Conservation (phyloP, 2,113 vertebrate genomes). For the Mobula hypostoma region DNA sequence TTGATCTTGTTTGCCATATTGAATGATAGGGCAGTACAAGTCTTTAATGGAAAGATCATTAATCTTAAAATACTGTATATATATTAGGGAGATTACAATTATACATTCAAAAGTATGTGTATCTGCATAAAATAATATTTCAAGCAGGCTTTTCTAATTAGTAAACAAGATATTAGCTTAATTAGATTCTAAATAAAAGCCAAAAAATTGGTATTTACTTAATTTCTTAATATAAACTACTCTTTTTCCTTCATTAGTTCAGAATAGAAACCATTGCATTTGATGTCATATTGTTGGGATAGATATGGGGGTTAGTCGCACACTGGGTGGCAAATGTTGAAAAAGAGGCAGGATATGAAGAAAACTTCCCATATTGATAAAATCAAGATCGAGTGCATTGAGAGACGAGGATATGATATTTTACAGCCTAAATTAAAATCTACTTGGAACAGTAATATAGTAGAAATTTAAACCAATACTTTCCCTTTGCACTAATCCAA, state of each 20-base stretch:
- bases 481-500: background rate
- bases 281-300: background rate
- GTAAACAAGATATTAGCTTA: background rate
- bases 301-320: background rate
- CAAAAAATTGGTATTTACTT: background rate
- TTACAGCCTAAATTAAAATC: background rate
- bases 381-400: background rate
- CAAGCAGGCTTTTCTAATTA: background rate
- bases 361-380: background rate
- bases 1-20: background rate
- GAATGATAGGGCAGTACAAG: background rate
- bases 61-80: background rate
- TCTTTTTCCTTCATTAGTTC: background rate
- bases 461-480: background rate
- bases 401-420: background rate
- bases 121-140: slow-evolving; percentile 6
- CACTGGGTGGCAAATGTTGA: background rate
- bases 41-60: background rate
- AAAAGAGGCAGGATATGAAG: background rate
- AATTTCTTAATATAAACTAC: background rate
- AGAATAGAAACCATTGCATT: background rate
- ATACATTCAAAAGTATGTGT: background rate
- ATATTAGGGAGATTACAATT: background rate
- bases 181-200: background rate
- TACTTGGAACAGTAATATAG: background rate